Base-by-base conservation (phyloP, 2,797 vertebrate genomes). In the Bovichtus variegatus region DNA sequence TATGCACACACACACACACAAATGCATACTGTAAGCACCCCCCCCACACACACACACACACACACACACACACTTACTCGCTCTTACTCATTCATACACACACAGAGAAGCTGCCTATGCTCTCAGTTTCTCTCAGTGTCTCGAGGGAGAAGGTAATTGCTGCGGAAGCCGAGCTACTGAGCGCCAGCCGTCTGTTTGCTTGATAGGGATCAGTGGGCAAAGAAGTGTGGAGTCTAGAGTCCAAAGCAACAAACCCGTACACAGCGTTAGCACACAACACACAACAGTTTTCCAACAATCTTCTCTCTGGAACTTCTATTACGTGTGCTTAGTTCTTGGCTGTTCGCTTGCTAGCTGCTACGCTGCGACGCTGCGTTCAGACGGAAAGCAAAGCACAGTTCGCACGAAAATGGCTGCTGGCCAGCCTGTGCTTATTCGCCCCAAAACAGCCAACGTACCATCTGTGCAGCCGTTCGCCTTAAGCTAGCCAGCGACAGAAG, bases 81-180 rank as follows among this genome's bases (percentile, higher is more conserved):
- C 21, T 40, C 54, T 18, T 25, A 66, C 9, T 76, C 60, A 82
- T 70, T 81, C 67, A 78, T 41, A 65, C 70, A 70, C 73, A 74
- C 77, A 91, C 65, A 88, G 66, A 83, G 76, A 85, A 73, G 72
- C 79, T 70, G 81, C 68, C 84, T 87, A 34, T 82, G 73, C 74
- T 84, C 87, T 81, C 53, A 62, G 76, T 77, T 87, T 84, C 87
- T 83, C 58, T 71, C 23, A 6, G 49, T 46, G 78, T 89, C 91
- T 89, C 85, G 0, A 18, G 90, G 89, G 93, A 86, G 47, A 29
- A 34, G 78, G 72, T 92, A 93, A 94, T 94, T 94, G 61, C 90
- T 83, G 87, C 91, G 89, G 92, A 94, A 94, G 89, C 83, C n/a
- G 43, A 86, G 84, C 90, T 91, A 86, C 93, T 85, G 88, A 93